Evolutionary conservation across 2,888 invertebrate species (phyloP), one percentile per base, ranked within the genome.

Genomic region (Rhagophthalmus giganteus): DNA sequence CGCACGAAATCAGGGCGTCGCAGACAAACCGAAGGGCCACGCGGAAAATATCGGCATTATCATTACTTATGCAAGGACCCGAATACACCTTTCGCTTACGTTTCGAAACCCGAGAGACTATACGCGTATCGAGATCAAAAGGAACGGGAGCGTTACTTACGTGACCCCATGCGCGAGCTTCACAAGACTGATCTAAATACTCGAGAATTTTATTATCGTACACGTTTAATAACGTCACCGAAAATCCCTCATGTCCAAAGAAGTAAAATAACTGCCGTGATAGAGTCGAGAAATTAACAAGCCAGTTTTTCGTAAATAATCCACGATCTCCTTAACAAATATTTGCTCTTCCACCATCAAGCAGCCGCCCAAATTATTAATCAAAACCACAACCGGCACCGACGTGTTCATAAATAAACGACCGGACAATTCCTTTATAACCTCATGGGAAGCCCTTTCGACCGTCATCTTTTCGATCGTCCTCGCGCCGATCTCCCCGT

Each of bases 221-320:
- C 6, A 85, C 66, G 58, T 82, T 81, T 6, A 88, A 64, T 10
- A 93, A 60, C 8, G 89, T 86, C 14, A 94, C 77, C 58, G 88
- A 87, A 60, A 90, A 78, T 4, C 91, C 92, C 41, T 81, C 81
- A 87, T 88, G 64, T 90, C 86, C 32, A 91, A 70, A 0, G 90
- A 89, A 0, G 90, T 88, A 75, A 90, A 83, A 54, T 86, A 76
- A 2, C 74, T 65, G 3, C 83, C 84, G 13, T 53, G 54, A 40
- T 70, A 74, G 24, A 69, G 40, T 41, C 66, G 59, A 39, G 54
- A 48, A 12, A 72, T 45, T 34, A 50, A 54, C 9, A 69, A 51
- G 10, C 65, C 54, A 9, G 50, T 32, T 28, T 54, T 44, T 34
- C 58, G 55, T 3, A 76, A 58, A 28, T 67, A 64, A 20, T 62